Base-by-base conservation (phyloP, 2,797 vertebrate genomes). In the Enoplosus armatus region DNA sequence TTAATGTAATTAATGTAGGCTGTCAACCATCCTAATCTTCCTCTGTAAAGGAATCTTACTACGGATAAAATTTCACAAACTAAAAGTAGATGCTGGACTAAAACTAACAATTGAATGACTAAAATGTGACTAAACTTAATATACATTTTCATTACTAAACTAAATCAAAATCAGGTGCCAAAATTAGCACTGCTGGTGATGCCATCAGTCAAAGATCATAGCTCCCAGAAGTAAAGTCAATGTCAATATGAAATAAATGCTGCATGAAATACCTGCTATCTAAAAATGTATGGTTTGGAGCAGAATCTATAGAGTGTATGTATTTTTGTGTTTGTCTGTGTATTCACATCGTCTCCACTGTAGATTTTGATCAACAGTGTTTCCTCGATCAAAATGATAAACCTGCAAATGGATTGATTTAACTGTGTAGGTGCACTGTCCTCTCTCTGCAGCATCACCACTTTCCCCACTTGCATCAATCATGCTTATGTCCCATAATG, bases 401-500 rank as follows among this genome's bases (percentile, higher is more conserved):
- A 54, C 85, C 66, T 89, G 72, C 61, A 87, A 85, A 85, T 35
- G 26, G 72, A 88, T 77, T 76, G 84, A 90, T 90, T 79, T 73
- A 84, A 87, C 53, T 43, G 55, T 77, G 62, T 61, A 74, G 75
- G 24, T 41, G 66, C 71, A 63, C 65, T 35, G 73, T 87, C 80
- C 75, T 75, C 62, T 84, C 83, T 86, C 80, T 87, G 89, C 85
- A 72, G 87, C 87, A 84, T 92, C 86, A 79, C 80, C 79, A 76
- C 85, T 83, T 85, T 53, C 73, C 76, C 78, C 72, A 56, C 76
- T 85, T 84, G 80, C 91, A 95, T 95, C 93, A 93, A 90, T 94
- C 93, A 94, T 91, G 90, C 91, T 94, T 92, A 94, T 91, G 89
- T 91, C 89, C 90, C 90, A 90, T 95, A 95, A 95, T 91, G 82